Evolutionary conservation across 2,797 vertebrate genomes (phyloP), one percentile per base, ranked within the genome.

Genomic region (Acrossocheilus fasciatus): DNA sequence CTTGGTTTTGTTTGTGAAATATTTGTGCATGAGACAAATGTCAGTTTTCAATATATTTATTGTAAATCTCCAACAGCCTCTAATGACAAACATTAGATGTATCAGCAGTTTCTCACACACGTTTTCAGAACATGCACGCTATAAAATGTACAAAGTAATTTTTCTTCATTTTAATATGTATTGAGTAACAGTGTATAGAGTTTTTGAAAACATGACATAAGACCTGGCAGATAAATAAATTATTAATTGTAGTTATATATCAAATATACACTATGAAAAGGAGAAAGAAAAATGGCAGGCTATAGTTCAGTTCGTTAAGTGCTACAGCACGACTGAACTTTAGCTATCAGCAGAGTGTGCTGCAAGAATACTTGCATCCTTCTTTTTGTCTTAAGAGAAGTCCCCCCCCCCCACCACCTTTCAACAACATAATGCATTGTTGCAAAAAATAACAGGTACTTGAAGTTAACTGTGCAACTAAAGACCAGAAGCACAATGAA

Each of bases 261-360:
- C 90, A 85, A 85, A 76, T 75, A 54, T 83, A 76, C 82, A 81
- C 77, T 80, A 59, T 79, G 45, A 85, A 86, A 64, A 30, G 54
- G 36, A 76, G 54, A 90, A 59, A 30, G 30, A 57, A 30, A 64
- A 30, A 76, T 79, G 84, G 82, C 87, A 81, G 69, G 68, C 23
- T 86, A 69, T 59, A 77, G 54, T 41, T 70, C 75, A 52, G n/a
- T 57, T 26, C 36, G 11, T 70, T 52, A 41, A 66, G 59, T 77
- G 30, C 43, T 84, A 74, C 64, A 86, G 72, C 86, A 84, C 26
- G 7, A 88, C 59, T 74, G 87, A 70, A 81, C 69, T 83, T 78
- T 83, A 70, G 12, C 85, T 36, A 85, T 92, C 95, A 94, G 88
- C 64, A 94, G 95, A 90, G 92, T 93, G 90, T 76, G 30, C 87